phyloP scores from a whole-genome alignment of 2,113 vertebrate species.

The Lasiurus cinereus region DNA sequence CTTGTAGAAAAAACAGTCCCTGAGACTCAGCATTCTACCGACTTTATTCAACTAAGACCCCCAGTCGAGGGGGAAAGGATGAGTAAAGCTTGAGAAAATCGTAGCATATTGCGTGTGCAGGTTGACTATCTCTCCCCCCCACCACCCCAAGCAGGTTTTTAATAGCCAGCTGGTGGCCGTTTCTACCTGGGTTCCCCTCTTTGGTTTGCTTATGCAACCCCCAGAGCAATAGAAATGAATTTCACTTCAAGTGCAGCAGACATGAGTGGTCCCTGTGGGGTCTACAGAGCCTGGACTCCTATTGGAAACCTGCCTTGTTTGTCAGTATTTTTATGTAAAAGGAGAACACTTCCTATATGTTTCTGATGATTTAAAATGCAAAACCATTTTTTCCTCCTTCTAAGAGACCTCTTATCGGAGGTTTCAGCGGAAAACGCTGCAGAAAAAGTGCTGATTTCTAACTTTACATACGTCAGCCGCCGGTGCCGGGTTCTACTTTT shows the following conservation, averaged over 20 bases:
- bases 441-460: constrained; percentile 64
- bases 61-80: neutral
- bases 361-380: constrained; percentile 65
- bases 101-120: neutral
- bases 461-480: constrained; percentile 71
- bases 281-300: constrained; percentile 7
- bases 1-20: too few relatives aligned
- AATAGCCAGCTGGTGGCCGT: neutral
- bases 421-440: constrained; percentile 65
- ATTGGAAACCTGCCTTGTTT: constrained; percentile 64
- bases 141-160: neutral
- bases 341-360: neutral
- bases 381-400: constrained; percentile 49
- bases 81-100: neutral
- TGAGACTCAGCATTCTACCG: neutral
- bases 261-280: neutral
- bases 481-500: constrained; percentile 78
- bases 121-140: neutral
- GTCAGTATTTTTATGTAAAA: constrained; percentile 68
- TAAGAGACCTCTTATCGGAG: constrained; percentile 79
- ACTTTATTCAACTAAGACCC: neutral
- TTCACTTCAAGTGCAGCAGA: neutral
- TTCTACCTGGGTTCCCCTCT: neutral
- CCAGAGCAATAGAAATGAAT: neutral
- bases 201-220: neutral